These are phyloP conservation scores for Percopsis transmontana DNA, from an alignment of 2,113 vertebrate genomes.

Conservation along the genomic window DNA sequence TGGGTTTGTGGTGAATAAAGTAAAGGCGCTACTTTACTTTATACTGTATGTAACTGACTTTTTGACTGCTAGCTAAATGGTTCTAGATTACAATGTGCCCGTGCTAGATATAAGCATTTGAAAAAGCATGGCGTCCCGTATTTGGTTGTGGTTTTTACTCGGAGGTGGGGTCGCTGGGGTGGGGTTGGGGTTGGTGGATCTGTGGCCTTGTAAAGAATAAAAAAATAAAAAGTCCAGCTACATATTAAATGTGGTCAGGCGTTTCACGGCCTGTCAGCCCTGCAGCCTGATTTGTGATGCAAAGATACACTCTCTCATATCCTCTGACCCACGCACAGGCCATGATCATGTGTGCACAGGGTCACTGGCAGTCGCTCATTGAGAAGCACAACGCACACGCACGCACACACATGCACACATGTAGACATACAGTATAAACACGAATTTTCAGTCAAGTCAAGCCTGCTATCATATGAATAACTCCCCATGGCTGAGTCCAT, in stretches of 20 bases:
- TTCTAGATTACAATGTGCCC: no score
- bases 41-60: no score
- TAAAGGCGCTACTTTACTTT: no score
- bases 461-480: slow-evolving; percentile 49
- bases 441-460: slow-evolving; percentile 19
- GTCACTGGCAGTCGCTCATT: slow-evolving; percentile 3
- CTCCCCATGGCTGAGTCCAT: slow-evolving; percentile 39
- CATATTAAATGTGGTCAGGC: slow-evolving; percentile 64
- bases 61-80: no score
- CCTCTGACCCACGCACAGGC: background rate
- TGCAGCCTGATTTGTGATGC: slow-evolving; percentile 47
- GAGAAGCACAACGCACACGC: background rate
- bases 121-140: no score
- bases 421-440: background rate
- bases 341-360: background rate
- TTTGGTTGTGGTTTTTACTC: background rate
- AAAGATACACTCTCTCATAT: slow-evolving; percentile 32
- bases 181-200: background rate
- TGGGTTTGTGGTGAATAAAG: no score
- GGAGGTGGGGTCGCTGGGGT: background rate
- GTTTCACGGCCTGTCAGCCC: slow-evolving; percentile 61
- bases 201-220: slow-evolving; percentile 37
- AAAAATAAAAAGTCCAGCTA: slow-evolving; percentile 29
- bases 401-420: slow-evolving; percentile 1
- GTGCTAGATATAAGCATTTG: no score